Evolutionary conservation across 2,888 invertebrate genomes (phyloP), one percentile per base, ranked within the genome.

Genomic region (Dichetophora obliterata): DNA sequence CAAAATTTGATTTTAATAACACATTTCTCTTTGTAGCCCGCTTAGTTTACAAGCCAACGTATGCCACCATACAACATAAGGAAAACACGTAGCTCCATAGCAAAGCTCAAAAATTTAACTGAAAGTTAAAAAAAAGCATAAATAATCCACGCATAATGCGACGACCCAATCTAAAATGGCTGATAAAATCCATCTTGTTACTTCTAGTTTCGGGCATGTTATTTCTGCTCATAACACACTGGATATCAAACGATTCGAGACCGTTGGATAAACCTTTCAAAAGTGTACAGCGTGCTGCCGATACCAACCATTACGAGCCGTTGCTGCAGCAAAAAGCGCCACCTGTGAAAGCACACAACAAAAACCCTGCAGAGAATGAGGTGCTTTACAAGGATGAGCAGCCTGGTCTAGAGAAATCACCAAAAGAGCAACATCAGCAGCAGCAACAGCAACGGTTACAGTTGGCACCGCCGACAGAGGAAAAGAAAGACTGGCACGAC

Each of bases 401-500:
- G 34, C 43, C 63, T 3, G 31, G 48, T 27, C 48, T 66, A 8
- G 11, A 68, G 5, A 27, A 50, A 14, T 14, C 6, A 27, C 22
- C 27, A n/a, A 14, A 16, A 14, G 16, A 31, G n/a, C 77, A 57
- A 24, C 75, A 78, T 11, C 70, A 74, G 73, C 75, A n/a, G 27
- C 27, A 31, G n/a, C 77, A 57, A 24, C 75, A 78, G 16, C 70
- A 74, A 75, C 75, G 59, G 72, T 73, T 61, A 50, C 79, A 81
- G 50, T 61, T 81, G 70, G 19, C 78, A 48, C 74, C 78, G 27
- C 78, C 81, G 0, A 43, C 48, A 14, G 54, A 82, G 1, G 65
- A 75, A 0, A 94, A 92, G 89, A 93, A 93, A 81, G 96, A 96
- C 86, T 96, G 96, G 96, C 95, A 96, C 82, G 92, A 96, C 88